Evolutionary conservation across 2,797 vertebrate species (phyloP), one percentile per base, ranked within the genome.

Genomic region (Monodelphis domestica): DNA sequence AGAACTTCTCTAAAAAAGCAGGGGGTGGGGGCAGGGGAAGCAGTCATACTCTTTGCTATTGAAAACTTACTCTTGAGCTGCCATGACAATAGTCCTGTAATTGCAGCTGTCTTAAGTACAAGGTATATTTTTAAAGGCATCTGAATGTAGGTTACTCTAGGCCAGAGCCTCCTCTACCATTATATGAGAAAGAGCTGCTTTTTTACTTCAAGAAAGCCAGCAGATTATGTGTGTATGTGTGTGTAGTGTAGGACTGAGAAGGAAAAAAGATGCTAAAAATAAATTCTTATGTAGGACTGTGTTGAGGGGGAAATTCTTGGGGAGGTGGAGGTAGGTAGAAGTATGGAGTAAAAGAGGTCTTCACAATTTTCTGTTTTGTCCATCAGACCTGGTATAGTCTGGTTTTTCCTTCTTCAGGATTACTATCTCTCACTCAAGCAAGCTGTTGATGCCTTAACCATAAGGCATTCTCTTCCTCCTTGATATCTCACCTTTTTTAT

Each of bases 21-120:
- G 38, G n/a, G n/a, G n/a, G n/a, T n/a, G n/a, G n/a, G n/a, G n/a
- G n/a, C n/a, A n/a, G n/a, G n/a, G n/a, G n/a, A n/a, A n/a, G n/a
- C n/a, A n/a, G 38, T 15, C 45, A 52, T 11, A 50, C 88, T 50
- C 54, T 89, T 30, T 12, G 10, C 3, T 28, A 53, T 24, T 93
- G 45, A 94, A 95, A 91, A 78, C 78, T 70, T 70, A 21, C 15
- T 70, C 70, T 45, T 78, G 70, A 38, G n/a, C 70, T 78, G 38
- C 38, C 38, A 26, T 78, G 70, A 78, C 38, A 24, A 78, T 78
- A 78, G 70, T 78, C 17, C 17, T 45, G 38, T 78, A 78, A 45
- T 78, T 26, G 2, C 17, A 45, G 38, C 38, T 45, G 1, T 45
- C 70, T 45, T 78, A 38, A 78, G 45, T 78, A 78, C 38, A 24